Evolutionary conservation across 2,888 invertebrate genomes (phyloP), one percentile per base, ranked within the genome.

Genomic region (Arge pagana): DNA sequence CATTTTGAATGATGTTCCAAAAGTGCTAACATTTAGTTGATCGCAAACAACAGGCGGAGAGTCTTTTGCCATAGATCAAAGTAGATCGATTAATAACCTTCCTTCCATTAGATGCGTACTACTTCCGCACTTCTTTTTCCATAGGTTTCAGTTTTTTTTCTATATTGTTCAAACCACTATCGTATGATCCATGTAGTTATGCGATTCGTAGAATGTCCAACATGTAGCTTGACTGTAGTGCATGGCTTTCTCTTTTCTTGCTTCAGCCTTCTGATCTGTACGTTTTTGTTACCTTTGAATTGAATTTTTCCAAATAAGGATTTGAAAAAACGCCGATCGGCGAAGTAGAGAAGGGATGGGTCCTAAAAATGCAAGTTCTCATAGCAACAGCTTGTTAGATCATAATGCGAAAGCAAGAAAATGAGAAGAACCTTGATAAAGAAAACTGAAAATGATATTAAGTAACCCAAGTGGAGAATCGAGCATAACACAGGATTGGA

Each of bases 401-500:
- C 24, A 42, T 30, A 43, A 42, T 18, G 43, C 41, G 15, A 50
- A 40, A 50, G 50, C 37, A 50, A 50, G 50, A 50, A 40, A 50
- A 43, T 42, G 33, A 26, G 28, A 42, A 42, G 41, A 23, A 50
- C 28, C 19, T 33, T 43, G 19, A 28, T 24, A 45, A 36, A 54
- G 21, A 30, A 40, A 52, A 48, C 24, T 36, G 33, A 37, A 48
- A 30, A 37, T 23, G 10, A 28, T 5, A 26, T 24, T 48, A 37
- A 37, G 16, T 45, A 42, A 37, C 15, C 36, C 35, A 53, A 48
- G 53, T 52, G 48, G 53, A 50, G 40, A 42, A 31, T 55, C n/a
- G n/a, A n/a, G 58, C 63, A 58, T 62, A 64, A 61, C 61, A 52
- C 61, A 58, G 60, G 56, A 52, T 51, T 55, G 56, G 60, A 64